Conservation (phyloP, 2,797 vertebrate genomes). For the Apogon talboti region DNA sequence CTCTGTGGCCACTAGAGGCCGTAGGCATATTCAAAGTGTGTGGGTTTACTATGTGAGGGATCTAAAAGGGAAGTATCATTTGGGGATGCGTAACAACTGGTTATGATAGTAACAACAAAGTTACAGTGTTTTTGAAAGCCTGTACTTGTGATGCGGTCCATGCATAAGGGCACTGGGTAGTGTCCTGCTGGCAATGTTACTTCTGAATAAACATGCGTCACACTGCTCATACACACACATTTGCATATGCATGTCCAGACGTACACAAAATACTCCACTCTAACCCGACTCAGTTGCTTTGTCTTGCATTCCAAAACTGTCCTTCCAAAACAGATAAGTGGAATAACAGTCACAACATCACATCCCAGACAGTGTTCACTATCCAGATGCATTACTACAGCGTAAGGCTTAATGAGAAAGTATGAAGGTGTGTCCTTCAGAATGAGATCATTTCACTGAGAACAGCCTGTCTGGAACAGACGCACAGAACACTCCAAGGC, state of each 20-base stretch:
- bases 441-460: constrained; percentile 68
- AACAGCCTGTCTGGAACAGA: constrained; percentile 68
- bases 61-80: constrained; percentile 68
- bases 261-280: neutral
- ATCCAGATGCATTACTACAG: constrained; percentile 55
- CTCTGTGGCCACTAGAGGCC: constrained; percentile 75
- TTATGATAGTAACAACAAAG: constrained; percentile 73
- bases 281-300: constrained; percentile 32
- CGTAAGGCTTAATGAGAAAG: constrained; percentile 57
- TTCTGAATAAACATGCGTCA: constrained; percentile 56
- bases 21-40: constrained; percentile 70
- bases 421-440: constrained; percentile 74
- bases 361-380: constrained; percentile 42
- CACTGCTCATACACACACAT: constrained; percentile 37
- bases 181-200: constrained; percentile 47
- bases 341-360: constrained; percentile 49
- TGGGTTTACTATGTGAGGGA: constrained; percentile 58
- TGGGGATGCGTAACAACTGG: constrained; percentile 71
- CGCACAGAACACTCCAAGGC: constrained; percentile 58
- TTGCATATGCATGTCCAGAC: constrained; percentile 52
- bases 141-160: constrained; percentile 59
- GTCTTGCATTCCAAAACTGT: constrained; percentile 46
- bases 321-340: constrained; percentile 53
- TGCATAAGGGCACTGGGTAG: constrained; percentile 51
- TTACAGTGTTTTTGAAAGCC: constrained; percentile 68